Conservation (phyloP, 2,888 invertebrate genomes). For the Cosmopolites sordidus region DNA sequence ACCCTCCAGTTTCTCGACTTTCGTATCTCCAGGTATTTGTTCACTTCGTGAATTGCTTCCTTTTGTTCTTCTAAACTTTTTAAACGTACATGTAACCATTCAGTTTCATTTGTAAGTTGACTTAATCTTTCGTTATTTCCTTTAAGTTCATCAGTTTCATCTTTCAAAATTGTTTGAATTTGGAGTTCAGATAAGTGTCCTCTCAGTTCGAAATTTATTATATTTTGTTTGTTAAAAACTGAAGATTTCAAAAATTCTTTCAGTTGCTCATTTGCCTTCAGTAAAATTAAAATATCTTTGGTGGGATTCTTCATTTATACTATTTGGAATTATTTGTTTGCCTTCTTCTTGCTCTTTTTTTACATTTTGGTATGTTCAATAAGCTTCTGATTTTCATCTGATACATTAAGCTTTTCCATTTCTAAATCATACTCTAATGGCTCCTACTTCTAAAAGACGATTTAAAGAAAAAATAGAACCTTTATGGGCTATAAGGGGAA, state of each 20-base stretch:
- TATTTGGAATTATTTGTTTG: too few species aligned
- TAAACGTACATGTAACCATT: background rate
- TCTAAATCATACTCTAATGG: background rate
- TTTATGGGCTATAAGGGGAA: conserved; percentile 60
- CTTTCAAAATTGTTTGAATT: conserved; percentile 1
- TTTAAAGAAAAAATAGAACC: conserved; percentile 53
- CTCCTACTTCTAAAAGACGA: conserved; percentile 58
- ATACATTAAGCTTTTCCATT: background rate
- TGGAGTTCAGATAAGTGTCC: background rate
- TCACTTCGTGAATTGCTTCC: background rate
- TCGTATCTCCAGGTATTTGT: background rate
- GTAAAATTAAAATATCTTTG: too few species aligned
- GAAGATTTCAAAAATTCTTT: background rate
- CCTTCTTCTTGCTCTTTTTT: background rate
- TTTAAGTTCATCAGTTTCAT: background rate
- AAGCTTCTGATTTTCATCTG: background rate
- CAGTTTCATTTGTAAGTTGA: background rate
- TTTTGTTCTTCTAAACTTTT: background rate
- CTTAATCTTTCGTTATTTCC: background rate
- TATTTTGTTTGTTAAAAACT: background rate
- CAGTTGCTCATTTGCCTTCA: background rate
- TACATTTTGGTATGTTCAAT: background rate
- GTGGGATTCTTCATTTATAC: too few species aligned
- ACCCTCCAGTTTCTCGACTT: too few species aligned
- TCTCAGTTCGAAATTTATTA: background rate